These are phyloP conservation scores for Polymixis lichenea DNA, from an alignment of 2,888 invertebrate genomes.

Conservation along the genomic window DNA sequence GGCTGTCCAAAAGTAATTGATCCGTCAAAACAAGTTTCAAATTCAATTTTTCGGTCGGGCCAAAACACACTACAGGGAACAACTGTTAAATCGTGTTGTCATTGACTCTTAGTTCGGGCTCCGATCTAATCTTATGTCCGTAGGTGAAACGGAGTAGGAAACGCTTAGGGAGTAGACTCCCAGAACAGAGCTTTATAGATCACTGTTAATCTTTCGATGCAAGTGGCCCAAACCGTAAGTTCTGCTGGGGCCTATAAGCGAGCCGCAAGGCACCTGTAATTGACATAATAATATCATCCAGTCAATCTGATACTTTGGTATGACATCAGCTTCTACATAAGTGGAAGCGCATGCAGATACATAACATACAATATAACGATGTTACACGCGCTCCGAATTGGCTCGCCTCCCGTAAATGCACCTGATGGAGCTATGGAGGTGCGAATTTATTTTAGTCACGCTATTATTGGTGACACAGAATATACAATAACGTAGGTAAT, in stretches of 20 bases:
- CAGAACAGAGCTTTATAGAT: neutral
- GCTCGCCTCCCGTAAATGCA: slow-evolving; percentile 78
- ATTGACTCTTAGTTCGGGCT: no score
- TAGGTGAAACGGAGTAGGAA: no score
- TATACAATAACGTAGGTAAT: neutral
- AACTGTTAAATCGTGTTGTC: no score
- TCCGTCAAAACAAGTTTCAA: no score
- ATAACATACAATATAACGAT: slow-evolving; percentile 19
- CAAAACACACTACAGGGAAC: no score
- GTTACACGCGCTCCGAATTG: slow-evolving; percentile 72
- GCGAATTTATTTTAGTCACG: slow-evolving; percentile 76
- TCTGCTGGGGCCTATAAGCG: neutral
- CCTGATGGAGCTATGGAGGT: slow-evolving; percentile 69
- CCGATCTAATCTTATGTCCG: no score
- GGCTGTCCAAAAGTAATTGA: no score
- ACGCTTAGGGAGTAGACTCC: no score
- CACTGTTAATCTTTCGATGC: no score
- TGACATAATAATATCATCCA: neutral
- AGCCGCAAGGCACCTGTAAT: neutral
- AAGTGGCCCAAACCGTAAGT: neutral
- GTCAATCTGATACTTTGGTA: slow-evolving; percentile 1
- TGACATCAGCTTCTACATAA: slow-evolving; percentile 6
- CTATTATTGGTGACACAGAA: slow-evolving; percentile 59
- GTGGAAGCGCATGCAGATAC: slow-evolving; percentile 11
- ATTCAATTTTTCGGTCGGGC: no score